Conservation (phyloP, 2,888 invertebrate genomes). For the Elgonia sp. region DNA sequence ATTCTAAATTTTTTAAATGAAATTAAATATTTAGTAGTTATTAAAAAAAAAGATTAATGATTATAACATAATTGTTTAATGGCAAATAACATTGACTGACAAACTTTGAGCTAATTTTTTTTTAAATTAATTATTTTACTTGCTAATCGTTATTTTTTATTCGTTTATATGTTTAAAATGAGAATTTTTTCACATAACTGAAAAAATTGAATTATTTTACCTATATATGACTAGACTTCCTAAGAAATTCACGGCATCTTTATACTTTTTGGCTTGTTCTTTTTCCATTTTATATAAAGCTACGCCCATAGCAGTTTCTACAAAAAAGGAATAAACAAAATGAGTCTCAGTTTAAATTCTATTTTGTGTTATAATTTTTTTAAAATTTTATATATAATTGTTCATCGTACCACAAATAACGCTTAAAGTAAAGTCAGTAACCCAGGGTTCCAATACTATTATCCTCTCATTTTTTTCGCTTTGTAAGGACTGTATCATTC, state of each 20-base stretch:
- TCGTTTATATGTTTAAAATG: no score
- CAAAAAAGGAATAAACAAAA: constrained; percentile 73
- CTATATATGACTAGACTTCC: constrained; percentile 35
- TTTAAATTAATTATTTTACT: no score
- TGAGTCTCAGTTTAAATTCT: neutral
- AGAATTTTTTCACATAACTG: no score
- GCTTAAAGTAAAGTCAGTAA: constrained; percentile 58
- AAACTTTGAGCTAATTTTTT: no score
- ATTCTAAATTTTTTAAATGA: constrained; percentile 23
- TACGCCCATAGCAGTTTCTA: constrained; percentile 85
- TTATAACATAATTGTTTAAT: no score
- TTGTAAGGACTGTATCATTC: constrained; percentile 35
- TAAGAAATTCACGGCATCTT: constrained; percentile 57
- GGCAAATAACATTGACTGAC: no score
- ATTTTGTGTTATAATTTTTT: no score
- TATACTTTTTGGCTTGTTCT: constrained; percentile 54
- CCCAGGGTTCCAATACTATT: constrained; percentile 51
- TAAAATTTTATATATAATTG: no score
- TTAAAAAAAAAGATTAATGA: no score
- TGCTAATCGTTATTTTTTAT: no score
- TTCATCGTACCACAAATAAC: constrained; percentile 56
- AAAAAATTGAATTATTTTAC: constrained; percentile 9
- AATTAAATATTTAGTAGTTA: no score
- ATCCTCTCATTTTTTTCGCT: constrained; percentile 30
- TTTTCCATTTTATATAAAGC: constrained; percentile 46